Conservation (phyloP, 2,113 vertebrate genomes). For the Ifrita kowaldi region DNA sequence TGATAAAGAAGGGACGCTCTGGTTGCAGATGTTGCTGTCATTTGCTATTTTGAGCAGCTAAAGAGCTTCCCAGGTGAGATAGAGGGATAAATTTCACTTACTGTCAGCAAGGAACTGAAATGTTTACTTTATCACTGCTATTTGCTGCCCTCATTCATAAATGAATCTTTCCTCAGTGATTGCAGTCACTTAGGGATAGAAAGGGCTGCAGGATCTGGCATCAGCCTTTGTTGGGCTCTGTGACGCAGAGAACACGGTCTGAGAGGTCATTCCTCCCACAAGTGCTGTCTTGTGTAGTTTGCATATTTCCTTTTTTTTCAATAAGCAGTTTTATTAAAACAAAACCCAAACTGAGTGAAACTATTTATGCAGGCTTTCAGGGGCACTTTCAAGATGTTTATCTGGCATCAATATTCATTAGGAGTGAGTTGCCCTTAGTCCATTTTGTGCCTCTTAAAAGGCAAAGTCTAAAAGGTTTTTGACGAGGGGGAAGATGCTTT, state of each 20-base stretch:
- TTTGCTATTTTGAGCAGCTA: background rate
- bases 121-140: background rate
- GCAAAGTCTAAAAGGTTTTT: background rate
- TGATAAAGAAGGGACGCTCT: background rate
- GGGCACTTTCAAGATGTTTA: constrained; percentile 7
- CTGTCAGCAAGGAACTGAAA: background rate
- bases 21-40: background rate
- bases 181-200: background rate
- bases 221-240: background rate
- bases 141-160: background rate
- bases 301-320: background rate
- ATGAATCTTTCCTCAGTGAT: background rate
- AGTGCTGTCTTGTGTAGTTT: background rate
- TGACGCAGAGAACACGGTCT: rapidly evolving
- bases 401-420: background rate
- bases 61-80: background rate
- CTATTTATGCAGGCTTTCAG: background rate
- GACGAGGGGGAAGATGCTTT: background rate
- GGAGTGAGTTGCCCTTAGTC: background rate
- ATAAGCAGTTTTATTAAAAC: background rate
- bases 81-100: background rate
- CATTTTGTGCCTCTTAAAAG: background rate
- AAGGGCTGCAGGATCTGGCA: background rate
- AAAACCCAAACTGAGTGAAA: background rate
- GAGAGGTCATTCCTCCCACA: background rate